phyloP scores from a whole-genome alignment of 2,888 invertebrate species.

The Drosophila tanythrix region DNA sequence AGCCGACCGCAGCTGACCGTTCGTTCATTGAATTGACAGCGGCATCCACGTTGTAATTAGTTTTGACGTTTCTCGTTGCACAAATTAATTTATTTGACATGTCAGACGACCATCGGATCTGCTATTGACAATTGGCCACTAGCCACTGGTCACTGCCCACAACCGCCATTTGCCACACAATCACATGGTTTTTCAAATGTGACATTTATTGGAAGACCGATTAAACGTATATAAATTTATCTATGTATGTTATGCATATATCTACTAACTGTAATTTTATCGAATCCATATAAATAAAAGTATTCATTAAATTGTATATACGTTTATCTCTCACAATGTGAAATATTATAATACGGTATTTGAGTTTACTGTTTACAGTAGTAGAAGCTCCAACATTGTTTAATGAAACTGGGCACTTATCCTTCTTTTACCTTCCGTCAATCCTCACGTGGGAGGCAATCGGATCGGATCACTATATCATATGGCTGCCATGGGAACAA shows the following conservation, averaged over 20 bases:
- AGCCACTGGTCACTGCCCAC: constrained; percentile 30
- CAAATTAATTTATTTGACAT: constrained; percentile 84
- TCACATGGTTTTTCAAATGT: constrained; percentile 63
- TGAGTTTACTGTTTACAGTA: not conserved
- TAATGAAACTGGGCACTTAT: not conserved
- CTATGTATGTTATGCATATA: constrained; percentile 16
- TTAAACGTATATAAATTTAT: constrained; percentile 49
- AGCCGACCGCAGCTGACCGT: constrained; percentile 45
- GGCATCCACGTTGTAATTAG: constrained; percentile 81
- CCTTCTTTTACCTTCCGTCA: not conserved
- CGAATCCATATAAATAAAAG: not conserved
- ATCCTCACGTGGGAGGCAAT: not conserved
- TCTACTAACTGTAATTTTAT: constrained; percentile 13
- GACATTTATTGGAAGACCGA: constrained; percentile 71
- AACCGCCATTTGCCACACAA: constrained; percentile 42
- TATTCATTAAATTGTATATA: not conserved
- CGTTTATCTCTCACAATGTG: not conserved
- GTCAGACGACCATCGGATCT: constrained; percentile 68
- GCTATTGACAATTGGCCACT: constrained; percentile 63
- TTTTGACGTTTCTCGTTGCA: constrained; percentile 84
- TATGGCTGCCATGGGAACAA: not conserved
- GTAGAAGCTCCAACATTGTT: not conserved
- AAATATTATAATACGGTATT: not conserved
- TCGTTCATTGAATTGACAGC: constrained; percentile 63
- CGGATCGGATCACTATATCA: not conserved